These are phyloP conservation scores for Onychomys arenicola DNA, from an alignment of 2,797 vertebrate genomes.

Conservation along the genomic window DNA sequence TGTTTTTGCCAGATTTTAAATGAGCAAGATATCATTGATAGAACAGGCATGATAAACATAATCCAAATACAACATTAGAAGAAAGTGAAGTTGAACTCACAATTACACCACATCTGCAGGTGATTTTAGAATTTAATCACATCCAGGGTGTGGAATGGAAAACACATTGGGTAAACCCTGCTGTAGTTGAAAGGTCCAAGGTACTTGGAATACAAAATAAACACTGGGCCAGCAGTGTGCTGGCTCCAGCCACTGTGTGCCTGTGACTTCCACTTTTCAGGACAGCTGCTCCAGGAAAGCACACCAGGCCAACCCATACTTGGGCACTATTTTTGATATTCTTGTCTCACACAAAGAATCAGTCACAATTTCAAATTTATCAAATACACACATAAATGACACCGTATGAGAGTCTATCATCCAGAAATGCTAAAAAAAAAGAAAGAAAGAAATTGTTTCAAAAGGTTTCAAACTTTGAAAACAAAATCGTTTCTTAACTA, in stretches of 20 bases:
- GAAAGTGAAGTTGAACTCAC: constrained; percentile 37
- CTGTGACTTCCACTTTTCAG: background rate
- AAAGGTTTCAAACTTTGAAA: constrained; percentile 13
- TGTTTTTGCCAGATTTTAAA: constrained; percentile 37
- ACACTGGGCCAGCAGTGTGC: background rate
- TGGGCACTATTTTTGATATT: background rate
- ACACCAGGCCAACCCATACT: background rate
- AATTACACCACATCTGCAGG: constrained; percentile 50
- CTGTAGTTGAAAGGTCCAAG: constrained; percentile 29
- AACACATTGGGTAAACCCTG: constrained; percentile 32
- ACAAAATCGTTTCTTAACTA: background rate
- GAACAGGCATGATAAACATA: background rate
- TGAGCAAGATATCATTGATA: constrained; percentile 1
- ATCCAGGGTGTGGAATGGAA: constrained; percentile 49
- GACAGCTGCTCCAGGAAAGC: background rate
- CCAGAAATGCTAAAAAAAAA: background rate
- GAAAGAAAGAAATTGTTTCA: constrained; percentile 1
- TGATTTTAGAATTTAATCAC: constrained; percentile 55
- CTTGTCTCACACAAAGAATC: background rate
- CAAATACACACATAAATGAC: background rate
- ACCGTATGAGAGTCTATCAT: background rate
- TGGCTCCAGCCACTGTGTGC: background rate
- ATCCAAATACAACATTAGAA: constrained; percentile 43
- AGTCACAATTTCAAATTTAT: background rate
- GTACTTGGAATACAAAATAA: background rate